A percentile compares a stretch with the other conserved stretches of the same genome.
Conservation (phyloP, 2,797 vertebrate species). For the Danio jaintianensis region DNA sequence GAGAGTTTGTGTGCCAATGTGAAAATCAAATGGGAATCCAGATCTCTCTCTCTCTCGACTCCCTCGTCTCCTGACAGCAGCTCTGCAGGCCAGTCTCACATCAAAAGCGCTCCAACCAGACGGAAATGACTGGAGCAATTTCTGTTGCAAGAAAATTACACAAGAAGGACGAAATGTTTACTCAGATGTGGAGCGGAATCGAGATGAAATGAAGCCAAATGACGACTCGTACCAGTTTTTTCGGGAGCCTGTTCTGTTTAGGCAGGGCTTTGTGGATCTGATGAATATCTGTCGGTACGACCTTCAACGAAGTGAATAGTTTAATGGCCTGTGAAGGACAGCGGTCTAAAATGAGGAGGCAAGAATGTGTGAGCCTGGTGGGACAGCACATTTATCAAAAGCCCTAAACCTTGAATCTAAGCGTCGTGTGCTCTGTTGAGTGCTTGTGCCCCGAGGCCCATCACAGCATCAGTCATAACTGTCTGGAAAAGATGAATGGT, state of each 20-base stretch:
- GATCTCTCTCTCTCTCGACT: conserved; percentile 15
- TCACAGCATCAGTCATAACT: conserved; percentile 15
- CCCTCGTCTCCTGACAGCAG: conserved; percentile 12
- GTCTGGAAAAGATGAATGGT: conserved; percentile 15
- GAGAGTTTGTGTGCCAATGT: conserved; percentile 32
- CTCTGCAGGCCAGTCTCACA: conserved; percentile 35
- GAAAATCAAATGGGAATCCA: conserved; percentile 39
- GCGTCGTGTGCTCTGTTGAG: conserved; percentile 30
- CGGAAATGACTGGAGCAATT: conserved; percentile 47
- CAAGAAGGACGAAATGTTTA: conserved; percentile 44
- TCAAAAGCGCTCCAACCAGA: conserved; percentile 35
- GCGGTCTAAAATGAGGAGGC: conserved; percentile 57
- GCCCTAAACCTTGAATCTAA: conserved; percentile 57
- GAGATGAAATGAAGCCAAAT: conserved; percentile 48
- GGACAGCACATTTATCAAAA: conserved; percentile 58
- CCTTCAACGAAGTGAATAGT: conserved; percentile 58
- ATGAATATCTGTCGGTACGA: conserved; percentile 48
- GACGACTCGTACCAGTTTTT: not conserved
- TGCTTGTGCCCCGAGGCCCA: conserved; percentile 3
- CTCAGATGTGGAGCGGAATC: conserved; percentile 44
- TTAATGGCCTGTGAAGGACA: conserved; percentile 65
- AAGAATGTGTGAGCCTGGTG: conserved; percentile 52
- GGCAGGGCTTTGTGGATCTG: conserved; percentile 53
- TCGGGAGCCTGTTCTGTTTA: conserved; percentile 21
- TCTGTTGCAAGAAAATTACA: conserved; percentile 33